Conservation (phyloP, 2,888 invertebrate genomes). For the Ditula angustiorana region DNA sequence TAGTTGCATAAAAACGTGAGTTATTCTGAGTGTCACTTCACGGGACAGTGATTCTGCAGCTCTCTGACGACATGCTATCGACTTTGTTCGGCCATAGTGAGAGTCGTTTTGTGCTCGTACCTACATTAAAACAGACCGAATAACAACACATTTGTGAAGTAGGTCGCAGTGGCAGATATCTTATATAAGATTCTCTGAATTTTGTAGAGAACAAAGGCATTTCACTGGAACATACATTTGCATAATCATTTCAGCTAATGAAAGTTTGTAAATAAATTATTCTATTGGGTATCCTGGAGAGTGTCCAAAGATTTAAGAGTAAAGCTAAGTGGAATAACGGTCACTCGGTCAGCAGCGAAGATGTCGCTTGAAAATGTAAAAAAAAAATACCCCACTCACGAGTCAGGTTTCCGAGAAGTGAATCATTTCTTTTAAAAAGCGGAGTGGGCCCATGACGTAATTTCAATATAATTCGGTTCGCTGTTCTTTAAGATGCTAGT, state of each 20-base stretch:
- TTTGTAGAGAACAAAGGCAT: slow-evolving; percentile 26
- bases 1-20: slow-evolving; percentile 30
- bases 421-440: slow-evolving; percentile 22
- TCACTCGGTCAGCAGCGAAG: slow-evolving; percentile 34
- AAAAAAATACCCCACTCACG: slow-evolving; percentile 16
- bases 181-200: slow-evolving; percentile 39
- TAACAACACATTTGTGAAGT: slow-evolving; percentile 33
- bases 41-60: slow-evolving; percentile 42
- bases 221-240: slow-evolving; percentile 33
- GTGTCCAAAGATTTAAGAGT: slow-evolving; percentile 39
- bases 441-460: background rate
- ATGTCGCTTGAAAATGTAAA: slow-evolving; percentile 32
- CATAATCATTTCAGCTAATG: slow-evolving; percentile 38
- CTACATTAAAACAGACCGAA: slow-evolving; percentile 33
- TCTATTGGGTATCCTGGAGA: slow-evolving; percentile 38
- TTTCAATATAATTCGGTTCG: slow-evolving; percentile 1
- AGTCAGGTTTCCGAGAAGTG: slow-evolving; percentile 32
- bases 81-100: slow-evolving; percentile 32
- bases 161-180: slow-evolving; percentile 30
- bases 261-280: slow-evolving; percentile 40
- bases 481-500: background rate
- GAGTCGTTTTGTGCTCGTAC: slow-evolving; percentile 31
- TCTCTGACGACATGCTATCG: slow-evolving; percentile 37
- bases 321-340: slow-evolving; percentile 41
- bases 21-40: slow-evolving; percentile 39